Conservation (phyloP, 2,888 invertebrate genomes). For the Ryuthela nishihirai region DNA sequence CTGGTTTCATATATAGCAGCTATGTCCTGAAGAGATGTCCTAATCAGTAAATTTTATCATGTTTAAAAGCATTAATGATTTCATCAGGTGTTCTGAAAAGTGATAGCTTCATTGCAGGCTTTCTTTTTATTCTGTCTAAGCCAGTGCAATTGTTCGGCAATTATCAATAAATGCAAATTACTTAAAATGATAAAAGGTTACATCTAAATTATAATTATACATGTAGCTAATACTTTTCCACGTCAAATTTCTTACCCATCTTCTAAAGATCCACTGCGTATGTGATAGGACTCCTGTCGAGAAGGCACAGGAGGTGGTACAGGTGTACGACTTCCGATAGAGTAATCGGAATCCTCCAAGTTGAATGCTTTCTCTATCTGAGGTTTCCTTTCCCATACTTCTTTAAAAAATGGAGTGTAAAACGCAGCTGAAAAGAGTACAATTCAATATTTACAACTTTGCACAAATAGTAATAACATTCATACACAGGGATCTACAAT, state of each 20-base stretch:
- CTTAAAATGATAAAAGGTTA: background rate
- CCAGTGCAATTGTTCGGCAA: too few relatives aligned
- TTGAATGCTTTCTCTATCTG: slow-evolving; percentile 91
- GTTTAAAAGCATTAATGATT: too few relatives aligned
- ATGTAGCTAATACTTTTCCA: background rate
- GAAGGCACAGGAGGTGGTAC: slow-evolving; percentile 43
- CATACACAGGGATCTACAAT: too few relatives aligned
- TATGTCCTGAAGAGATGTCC: too few relatives aligned
- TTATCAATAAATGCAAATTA: background rate
- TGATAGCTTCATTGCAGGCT: too few relatives aligned
- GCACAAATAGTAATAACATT: too few relatives aligned
- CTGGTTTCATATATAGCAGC: too few relatives aligned
- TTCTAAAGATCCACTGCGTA: slow-evolving; percentile 41
- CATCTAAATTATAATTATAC: background rate
- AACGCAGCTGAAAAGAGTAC: slow-evolving; percentile 72
- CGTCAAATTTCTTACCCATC: slow-evolving; percentile 25
- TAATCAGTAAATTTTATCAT: too few relatives aligned
- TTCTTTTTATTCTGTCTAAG: too few relatives aligned
- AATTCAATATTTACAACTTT: too few relatives aligned
- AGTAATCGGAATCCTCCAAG: slow-evolving; percentile 65
- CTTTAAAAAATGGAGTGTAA: slow-evolving; percentile 92
- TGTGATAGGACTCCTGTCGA: slow-evolving; percentile 44
- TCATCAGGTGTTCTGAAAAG: too few relatives aligned
- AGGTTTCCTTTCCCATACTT: slow-evolving; percentile 92
- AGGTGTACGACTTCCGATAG: slow-evolving; percentile 37